Evolutionary conservation across 2,888 invertebrate genomes (phyloP), one percentile per base, ranked within the genome.

Genomic region (Pseudanteris insignis): DNA sequence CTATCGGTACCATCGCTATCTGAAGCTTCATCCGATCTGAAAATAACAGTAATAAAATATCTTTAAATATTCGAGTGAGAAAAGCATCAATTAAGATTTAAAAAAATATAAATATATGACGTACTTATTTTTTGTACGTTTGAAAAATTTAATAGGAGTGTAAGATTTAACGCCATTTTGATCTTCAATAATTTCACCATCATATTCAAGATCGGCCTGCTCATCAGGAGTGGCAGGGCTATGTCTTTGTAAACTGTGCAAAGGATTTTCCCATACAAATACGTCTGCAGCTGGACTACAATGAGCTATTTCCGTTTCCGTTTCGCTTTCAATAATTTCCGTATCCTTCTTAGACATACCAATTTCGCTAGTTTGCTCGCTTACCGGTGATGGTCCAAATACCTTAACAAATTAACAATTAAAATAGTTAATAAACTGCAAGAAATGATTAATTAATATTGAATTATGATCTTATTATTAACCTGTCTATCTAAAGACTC

Each of bases 401-500:
- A 93, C 90, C 79, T 91, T n/a, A n/a, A n/a, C n/a, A n/a, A n/a
- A n/a, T n/a, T n/a, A n/a, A n/a, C n/a, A n/a, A 10, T 14, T 26
- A 25, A 8, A 26, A 2, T 18, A 1, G 1, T 28, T 7, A 40
- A 25, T 10, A 40, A 5, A 10, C 11, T 29, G 3, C 9, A 10
- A 10, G 13, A 10, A 14, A n/a, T 40, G n/a, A 14, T 9, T 2
- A 8, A 32, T 29, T n/a, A 4, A 25, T 33, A 18, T 7, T 5
- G 6, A 15, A 7, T 14, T n/a, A 1, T n/a, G n/a, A n/a, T n/a
- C n/a, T n/a, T n/a, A n/a, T n/a, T n/a, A 38, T 38, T 15, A 43
- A 51, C 90, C 79, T 91, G 92, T 5, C 92, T 84, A 79, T 93
- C 92, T 68, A 93, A 82, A 75, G 90, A 92, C 73, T 93, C 92